These are phyloP conservation scores for Leptogaster cylindrica DNA, from an alignment of 2,888 invertebrate species.

Conservation along the genomic window DNA sequence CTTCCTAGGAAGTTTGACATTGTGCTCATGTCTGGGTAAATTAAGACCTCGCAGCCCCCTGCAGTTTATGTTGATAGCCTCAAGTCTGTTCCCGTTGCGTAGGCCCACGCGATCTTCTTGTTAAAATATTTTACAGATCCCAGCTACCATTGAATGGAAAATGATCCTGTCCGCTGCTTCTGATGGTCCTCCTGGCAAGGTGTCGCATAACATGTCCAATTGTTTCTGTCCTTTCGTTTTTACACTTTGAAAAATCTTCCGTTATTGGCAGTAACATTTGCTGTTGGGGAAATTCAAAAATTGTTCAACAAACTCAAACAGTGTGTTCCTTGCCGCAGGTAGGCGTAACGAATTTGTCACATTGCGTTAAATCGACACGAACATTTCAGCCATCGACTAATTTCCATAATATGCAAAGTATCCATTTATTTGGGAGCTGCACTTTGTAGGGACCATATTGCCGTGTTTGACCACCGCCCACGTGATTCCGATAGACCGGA, in stretches of 20 bases:
- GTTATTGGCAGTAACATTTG: background rate
- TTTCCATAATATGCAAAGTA: constrained; percentile 16
- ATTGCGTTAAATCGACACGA: background rate
- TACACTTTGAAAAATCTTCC: background rate
- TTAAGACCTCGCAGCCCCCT: constrained; percentile 4
- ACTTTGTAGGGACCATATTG: background rate
- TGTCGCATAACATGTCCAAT: background rate
- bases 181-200: background rate
- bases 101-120: background rate
- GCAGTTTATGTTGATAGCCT: constrained; percentile 2
- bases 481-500: background rate
- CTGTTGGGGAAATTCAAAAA: background rate
- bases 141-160: background rate
- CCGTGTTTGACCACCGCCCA: constrained; percentile 7
- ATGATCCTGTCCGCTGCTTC: too few species aligned
- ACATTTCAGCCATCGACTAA: constrained; percentile 4
- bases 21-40: background rate
- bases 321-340: constrained; percentile 1
- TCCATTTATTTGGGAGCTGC: background rate
- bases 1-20: background rate
- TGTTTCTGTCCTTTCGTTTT: background rate
- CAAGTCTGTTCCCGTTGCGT: background rate
- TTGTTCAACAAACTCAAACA: background rate
- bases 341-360: constrained; percentile 17
- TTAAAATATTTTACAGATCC: background rate